Conservation (phyloP, 2,888 invertebrate genomes). For the Ochropacha duplaris region DNA sequence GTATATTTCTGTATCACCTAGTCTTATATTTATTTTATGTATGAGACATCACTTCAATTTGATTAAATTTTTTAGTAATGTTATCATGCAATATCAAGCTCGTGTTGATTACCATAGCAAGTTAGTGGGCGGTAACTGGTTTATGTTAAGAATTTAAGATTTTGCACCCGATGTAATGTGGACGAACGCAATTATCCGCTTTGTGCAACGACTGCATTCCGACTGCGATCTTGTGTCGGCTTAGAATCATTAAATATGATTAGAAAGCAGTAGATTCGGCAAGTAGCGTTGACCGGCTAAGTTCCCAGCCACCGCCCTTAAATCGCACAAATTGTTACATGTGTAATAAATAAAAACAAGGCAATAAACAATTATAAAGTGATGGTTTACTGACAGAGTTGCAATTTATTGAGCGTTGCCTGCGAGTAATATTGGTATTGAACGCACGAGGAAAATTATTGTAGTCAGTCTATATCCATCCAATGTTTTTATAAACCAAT, state of each 20-base stretch:
- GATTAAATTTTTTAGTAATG: conserved; percentile 10
- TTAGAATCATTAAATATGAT: conserved; percentile 64
- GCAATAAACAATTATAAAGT: background rate
- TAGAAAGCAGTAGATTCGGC: conserved; percentile 77
- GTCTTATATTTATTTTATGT: conserved; percentile 25
- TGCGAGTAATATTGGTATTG: background rate
- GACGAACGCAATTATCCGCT: conserved; percentile 47
- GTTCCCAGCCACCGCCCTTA: conserved; percentile 61
- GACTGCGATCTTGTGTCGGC: conserved; percentile 48
- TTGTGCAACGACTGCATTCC: conserved; percentile 44
- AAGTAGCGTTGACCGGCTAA: conserved; percentile 64
- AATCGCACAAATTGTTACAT: conserved; percentile 47
- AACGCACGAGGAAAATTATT: background rate
- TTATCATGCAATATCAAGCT: conserved; percentile 14
- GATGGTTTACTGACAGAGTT: background rate
- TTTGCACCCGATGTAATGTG: conserved; percentile 46
- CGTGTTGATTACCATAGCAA: background rate
- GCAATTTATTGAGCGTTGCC: background rate
- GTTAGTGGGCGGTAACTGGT: conserved; percentile 20
- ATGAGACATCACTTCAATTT: conserved; percentile 6
- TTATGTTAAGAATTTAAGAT: conserved; percentile 36
- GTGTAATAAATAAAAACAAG: conserved; percentile 40
- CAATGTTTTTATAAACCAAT: background rate
- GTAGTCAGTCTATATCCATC: background rate
- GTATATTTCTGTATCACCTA: conserved; percentile 15